Evolutionary conservation across 2,888 invertebrate genomes (phyloP), one percentile per base, ranked within the genome.

Genomic region (Sphaeridia pumilis): DNA sequence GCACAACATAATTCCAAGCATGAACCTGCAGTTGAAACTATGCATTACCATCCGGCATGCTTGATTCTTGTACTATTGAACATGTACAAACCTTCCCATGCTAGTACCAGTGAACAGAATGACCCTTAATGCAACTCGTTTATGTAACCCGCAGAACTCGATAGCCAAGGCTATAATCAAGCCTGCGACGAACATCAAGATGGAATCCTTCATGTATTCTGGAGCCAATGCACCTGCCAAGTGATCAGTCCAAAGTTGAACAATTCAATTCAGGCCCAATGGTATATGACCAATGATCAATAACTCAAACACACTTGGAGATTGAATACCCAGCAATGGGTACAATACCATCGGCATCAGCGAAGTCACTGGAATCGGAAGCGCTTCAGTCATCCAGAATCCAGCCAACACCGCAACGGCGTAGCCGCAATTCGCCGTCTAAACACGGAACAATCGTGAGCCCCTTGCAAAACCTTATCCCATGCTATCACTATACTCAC

Each of bases 131-230:
- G 75, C 74, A 12, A 76, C 70, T 25, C 75, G 63, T 56, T 72
- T 71, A 64, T 76, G 75, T 1, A 76, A 67, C 51, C 73, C 71
- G 67, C 72, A 72, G 52, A 69, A 69, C 61, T 76, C 75, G 26
- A 76, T 72, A 0, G 73, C 73, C 7, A 73, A 70, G 2, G 75
- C 75, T 24, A 75, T 71, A 31, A 75, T 67, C 21, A 76, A 67
- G 31, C 74, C 73, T 3, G 73, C 75, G 22, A 67, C 45, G 53
- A 67, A 67, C 53, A 66, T 61, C 59, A 66, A 56, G 46, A 64
- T 66, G 24, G 65, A 63, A 31, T 65, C 66, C 49, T 65, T 65
- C 50, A 67, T 55, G 50, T 67, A 68, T 21, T 60, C 56, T 12
- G 34, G 46, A 12, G 56, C 44, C 10, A 67, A 56, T 14, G 58